Percentiles rank a stretch among this genome's conserved stretches.
Conservation (phyloP, 37 sponge, comb jelly and placozoan species). For the Spongia lamella region DNA sequence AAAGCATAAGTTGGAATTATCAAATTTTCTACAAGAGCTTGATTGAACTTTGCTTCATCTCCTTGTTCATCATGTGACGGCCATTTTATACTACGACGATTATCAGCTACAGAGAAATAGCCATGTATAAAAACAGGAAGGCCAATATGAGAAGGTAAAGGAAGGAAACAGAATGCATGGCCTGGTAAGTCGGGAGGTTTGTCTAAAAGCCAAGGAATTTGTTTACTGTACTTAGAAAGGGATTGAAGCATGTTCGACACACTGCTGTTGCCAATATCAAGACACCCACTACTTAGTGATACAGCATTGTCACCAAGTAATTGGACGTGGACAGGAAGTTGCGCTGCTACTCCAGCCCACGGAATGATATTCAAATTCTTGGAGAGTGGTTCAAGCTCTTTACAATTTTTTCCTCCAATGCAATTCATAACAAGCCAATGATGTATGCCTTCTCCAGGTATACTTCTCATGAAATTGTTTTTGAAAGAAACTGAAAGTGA, state of each 20-base stretch:
- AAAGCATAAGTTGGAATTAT: conserved; percentile 49
- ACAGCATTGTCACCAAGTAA: not conserved
- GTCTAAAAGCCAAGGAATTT: conserved; percentile 9
- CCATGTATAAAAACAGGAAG: conserved; percentile 84
- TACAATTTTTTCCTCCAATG: conserved; percentile 33
- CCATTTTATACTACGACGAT: conserved; percentile 80
- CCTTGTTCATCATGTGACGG: conserved; percentile 64
- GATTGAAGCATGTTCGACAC: not conserved
- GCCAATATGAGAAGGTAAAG: conserved; percentile 49
- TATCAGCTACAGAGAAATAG: conserved; percentile 70
- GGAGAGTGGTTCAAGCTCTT: conserved; percentile 6
- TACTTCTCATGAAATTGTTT: not conserved
- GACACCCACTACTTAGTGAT: not conserved
- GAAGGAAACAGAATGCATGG: conserved; percentile 83
- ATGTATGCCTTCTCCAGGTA: not conserved
- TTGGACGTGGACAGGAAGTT: not conserved
- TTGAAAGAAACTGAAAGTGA: not conserved
- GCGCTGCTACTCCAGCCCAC: conserved; percentile 79
- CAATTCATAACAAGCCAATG: conserved; percentile 61
- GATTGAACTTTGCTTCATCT: conserved; percentile 73
- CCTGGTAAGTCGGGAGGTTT: conserved; percentile 25
- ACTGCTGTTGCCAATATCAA: not conserved
- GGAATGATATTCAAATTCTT: conserved; percentile 49
- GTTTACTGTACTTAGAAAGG: not conserved
- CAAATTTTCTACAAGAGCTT: conserved; percentile 31